phyloP scores from a whole-genome alignment of 2,113 vertebrate species.

The Enhydra lutris region DNA sequence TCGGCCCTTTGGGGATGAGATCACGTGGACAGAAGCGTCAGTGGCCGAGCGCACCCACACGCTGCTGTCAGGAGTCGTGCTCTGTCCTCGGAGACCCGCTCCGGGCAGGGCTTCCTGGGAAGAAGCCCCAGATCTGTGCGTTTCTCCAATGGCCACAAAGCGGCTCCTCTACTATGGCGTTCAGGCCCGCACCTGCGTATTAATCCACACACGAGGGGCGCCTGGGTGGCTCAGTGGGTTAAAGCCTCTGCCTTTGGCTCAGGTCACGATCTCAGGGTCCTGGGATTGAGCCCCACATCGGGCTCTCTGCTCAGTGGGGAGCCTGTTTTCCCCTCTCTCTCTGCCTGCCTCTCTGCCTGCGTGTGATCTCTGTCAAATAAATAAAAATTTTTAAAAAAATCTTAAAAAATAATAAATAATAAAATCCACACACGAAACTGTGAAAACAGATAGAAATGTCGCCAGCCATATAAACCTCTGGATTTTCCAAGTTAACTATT shows the following conservation, averaged over 20 bases:
- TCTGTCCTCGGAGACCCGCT: not conserved
- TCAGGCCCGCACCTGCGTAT: not conserved
- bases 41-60: rapidly evolving
- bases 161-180: too few relatives aligned
- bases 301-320: too few relatives aligned
- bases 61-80: rapidly evolving
- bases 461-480: not conserved
- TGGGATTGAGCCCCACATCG: rapidly evolving
- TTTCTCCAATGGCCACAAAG: not conserved
- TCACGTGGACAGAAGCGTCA: rapidly evolving
- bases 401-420: too few relatives aligned
- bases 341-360: too few relatives aligned
- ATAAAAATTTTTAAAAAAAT: too few relatives aligned
- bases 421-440: not conserved
- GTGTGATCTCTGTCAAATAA: too few relatives aligned
- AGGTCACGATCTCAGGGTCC: too few relatives aligned
- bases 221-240: too few relatives aligned
- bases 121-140: rapidly evolving
- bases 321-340: too few relatives aligned
- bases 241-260: too few relatives aligned
- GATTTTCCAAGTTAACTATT: not conserved
- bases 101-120: not conserved
- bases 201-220: not conserved
- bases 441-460: not conserved
- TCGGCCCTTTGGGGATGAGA: not conserved